phyloP scores from a whole-genome alignment of 2,113 vertebrate genomes.

The Verasper variegatus region DNA sequence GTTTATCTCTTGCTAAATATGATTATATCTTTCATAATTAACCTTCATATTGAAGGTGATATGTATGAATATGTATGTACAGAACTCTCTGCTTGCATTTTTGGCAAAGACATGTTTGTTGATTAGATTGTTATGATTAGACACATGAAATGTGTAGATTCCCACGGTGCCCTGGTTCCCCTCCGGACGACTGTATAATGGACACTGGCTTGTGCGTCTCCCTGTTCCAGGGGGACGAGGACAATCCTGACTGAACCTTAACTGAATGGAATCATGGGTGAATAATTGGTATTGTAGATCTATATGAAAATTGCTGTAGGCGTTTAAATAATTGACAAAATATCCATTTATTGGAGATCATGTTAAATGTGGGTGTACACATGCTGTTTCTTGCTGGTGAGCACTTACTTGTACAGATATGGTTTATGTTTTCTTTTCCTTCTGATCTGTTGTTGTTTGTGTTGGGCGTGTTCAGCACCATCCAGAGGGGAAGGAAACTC shows the following conservation, averaged over 20 bases:
- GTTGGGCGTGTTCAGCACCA: constrained; percentile 60
- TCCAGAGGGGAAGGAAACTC: constrained; percentile 38
- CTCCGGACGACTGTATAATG: constrained; percentile 23
- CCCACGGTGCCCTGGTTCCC: constrained; percentile 47
- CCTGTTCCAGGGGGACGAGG: constrained; percentile 12
- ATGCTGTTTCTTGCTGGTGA: constrained; percentile 78
- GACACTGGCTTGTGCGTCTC: constrained; percentile 46
- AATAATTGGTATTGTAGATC: constrained; percentile 72
- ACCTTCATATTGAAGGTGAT: constrained; percentile 90
- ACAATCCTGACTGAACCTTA: constrained; percentile 43
- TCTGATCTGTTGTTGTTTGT: constrained; percentile 67
- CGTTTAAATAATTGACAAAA: constrained; percentile 69
- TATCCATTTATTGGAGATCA: constrained; percentile 64
- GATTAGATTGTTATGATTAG: constrained; percentile 63
- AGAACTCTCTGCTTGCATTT: constrained; percentile 84
- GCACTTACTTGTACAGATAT: constrained; percentile 83
- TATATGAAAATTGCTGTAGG: constrained; percentile 72
- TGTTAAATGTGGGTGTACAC: constrained; percentile 82
- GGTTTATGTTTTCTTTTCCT: constrained; percentile 66
- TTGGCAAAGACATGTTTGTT: constrained; percentile 78
- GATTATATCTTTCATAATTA: constrained; percentile 83
- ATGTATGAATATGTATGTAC: constrained; percentile 81
- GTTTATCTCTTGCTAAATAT: constrained; percentile 84
- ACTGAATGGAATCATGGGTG: constrained; percentile 42
- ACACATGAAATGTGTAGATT: constrained; percentile 68